Evolutionary conservation across 1,140 invertebrate species (phyloP).

Genomic region (Papilio dardanus): DNA sequence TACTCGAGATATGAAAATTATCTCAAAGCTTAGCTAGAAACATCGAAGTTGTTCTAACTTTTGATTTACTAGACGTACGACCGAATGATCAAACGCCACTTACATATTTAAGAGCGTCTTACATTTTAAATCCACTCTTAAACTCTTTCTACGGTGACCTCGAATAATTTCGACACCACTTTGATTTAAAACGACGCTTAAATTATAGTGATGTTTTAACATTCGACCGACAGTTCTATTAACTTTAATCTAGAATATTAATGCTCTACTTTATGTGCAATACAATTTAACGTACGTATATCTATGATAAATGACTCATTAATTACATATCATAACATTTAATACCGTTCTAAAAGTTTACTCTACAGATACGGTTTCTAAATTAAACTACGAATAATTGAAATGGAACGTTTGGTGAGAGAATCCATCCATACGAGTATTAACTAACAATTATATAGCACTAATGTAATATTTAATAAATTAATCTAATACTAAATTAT

Average conservation of each 20-base stretch:
- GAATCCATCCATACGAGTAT: conserved; percentile 51
- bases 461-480: conserved; percentile 68
- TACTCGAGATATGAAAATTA: conserved; percentile 42
- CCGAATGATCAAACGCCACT: no score
- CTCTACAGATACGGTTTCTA: conserved; percentile 41
- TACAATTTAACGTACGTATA: conserved; percentile 60
- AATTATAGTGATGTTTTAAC: no score
- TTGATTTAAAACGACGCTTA: no score
- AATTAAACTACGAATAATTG: conserved; percentile 46
- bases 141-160: no score
- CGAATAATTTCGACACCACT: no score
- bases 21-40: conserved; percentile 40
- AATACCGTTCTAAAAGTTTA: conserved; percentile 55
- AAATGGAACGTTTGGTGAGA: conserved; percentile 60
- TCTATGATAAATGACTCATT: conserved; percentile 59
- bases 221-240: no score
- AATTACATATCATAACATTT: conserved; percentile 61
- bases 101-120: no score
- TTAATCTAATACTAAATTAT: conserved; percentile 60
- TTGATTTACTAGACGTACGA: conserved; percentile 30
- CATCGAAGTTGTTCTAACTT: conserved; percentile 27
- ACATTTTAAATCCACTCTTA: no score
- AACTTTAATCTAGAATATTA: conserved; percentile 42
- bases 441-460: conserved; percentile 51
- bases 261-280: conserved; percentile 56